A percentile compares a stretch with the other conserved stretches of the same genome.
These are phyloP conservation scores for Halocaridina rubra DNA, from an alignment of 2,888 invertebrate species.

Conservation along the genomic window DNA sequence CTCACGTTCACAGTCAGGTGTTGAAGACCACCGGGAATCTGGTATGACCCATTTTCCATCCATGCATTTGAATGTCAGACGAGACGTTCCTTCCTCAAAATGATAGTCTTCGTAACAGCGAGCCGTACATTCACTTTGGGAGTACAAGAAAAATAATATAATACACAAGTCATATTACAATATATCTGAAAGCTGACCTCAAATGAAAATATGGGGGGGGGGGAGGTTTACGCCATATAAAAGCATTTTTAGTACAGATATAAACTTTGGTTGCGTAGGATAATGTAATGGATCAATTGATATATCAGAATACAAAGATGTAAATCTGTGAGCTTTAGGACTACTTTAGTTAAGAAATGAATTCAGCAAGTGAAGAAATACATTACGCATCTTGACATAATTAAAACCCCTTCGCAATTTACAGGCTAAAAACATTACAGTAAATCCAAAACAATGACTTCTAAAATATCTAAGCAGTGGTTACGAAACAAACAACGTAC, in stretches of 20 bases:
- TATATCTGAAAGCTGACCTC: too few relatives aligned
- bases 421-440: background rate
- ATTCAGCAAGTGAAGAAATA: background rate
- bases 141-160: too few relatives aligned
- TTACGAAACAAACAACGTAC: background rate
- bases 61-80: slow-evolving; percentile 57
- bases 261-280: too few relatives aligned
- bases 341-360: too few relatives aligned
- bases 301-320: too few relatives aligned
- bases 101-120: slow-evolving; percentile 63
- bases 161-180: too few relatives aligned
- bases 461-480: background rate
- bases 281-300: too few relatives aligned
- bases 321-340: too few relatives aligned
- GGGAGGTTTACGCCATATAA: too few relatives aligned
- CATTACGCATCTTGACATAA: background rate
- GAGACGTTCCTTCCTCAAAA: slow-evolving; percentile 61
- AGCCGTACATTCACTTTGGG: slow-evolving; percentile 63
- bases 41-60: slow-evolving; percentile 60
- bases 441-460: background rate
- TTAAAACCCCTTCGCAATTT: background rate
- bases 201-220: too few relatives aligned
- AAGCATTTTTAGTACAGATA: too few relatives aligned
- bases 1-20: slow-evolving; percentile 65
- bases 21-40: slow-evolving; percentile 25